Percentiles rank a stretch among this genome's conserved stretches.
Evolutionary conservation across 1,140 invertebrate species (phyloP).

Genomic region (Ostrea edulis): DNA sequence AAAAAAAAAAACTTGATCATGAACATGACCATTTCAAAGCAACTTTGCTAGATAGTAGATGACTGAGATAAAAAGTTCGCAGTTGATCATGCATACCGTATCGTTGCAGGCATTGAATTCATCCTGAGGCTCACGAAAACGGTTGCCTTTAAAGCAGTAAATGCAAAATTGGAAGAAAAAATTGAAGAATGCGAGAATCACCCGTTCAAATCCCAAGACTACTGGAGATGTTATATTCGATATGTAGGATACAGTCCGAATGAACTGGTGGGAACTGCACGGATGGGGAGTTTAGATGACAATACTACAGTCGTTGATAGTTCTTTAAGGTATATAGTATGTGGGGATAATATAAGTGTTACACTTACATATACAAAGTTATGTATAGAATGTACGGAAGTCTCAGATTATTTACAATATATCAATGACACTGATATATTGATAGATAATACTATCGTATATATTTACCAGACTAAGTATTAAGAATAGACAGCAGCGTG

Average conservation of each 20-base stretch:
- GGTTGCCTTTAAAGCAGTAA: background rate
- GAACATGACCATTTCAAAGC: too few species aligned
- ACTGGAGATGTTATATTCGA: slow-evolving; percentile 36
- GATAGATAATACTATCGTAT: too few species aligned
- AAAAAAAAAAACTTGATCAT: too few species aligned
- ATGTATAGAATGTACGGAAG: background rate
- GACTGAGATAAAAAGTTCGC: too few species aligned
- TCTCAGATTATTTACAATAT: background rate
- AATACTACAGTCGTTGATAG: slow-evolving; percentile 39
- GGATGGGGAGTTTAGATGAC: slow-evolving; percentile 30
- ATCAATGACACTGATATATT: too few species aligned
- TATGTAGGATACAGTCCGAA: slow-evolving; percentile 4
- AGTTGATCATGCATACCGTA: background rate
- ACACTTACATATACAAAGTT: background rate
- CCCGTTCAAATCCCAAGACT: background rate
- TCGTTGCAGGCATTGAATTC: slow-evolving; percentile 22
- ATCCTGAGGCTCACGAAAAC: background rate
- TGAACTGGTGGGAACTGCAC: background rate
- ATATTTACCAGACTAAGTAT: too few species aligned
- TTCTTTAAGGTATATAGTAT: slow-evolving; percentile 34
- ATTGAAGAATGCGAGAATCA: background rate
- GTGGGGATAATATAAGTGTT: too few species aligned
- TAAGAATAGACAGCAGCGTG: too few species aligned
- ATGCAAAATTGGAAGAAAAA: background rate
- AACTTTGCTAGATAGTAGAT: too few species aligned